Base-by-base conservation (phyloP, 1,140 invertebrate genomes). In the Drosophila eugracilis region DNA sequence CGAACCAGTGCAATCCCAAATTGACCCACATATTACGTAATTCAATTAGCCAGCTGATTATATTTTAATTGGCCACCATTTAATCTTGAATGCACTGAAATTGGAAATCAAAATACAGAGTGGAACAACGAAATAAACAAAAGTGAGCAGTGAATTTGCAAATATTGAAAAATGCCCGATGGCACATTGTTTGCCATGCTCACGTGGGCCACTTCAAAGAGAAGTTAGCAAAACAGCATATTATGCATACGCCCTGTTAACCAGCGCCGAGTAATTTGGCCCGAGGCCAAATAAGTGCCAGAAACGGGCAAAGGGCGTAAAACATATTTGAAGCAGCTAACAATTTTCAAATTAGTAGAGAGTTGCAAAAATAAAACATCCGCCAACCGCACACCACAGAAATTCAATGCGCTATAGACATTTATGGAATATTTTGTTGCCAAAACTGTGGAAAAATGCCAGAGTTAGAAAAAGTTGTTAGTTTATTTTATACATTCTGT, bases 161-260 rank as follows among this genome's bases (percentile, higher is more conserved):
- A 72, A 72, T 50, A 59, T 47, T 21, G 52, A 49, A 50, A 59
- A 54, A 69, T 30, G 24, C 24, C 69, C 48, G 57, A 17, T 48
- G 34, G 70, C 55, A 24, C 28, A 57, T 70, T 48, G 49, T 45
- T 19, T 53, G 55, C 39, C 15, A 30, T 37, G 45, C 45, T 62
- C 34, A 48, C 48, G 48, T 59, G 53, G 19, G 22, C 42, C 42
- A 73, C 55, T 73, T 73, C 70, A 73, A 73, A 73, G 70, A 57
- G 10, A 48, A 41, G 36, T 14, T 34, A 26, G 21, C 15, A 30
- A 62, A 34, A 19, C 42, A 37, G 30, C 36, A 32, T 57, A 80
- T 65, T 80, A 86, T 76, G 76, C 72, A 86, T 86, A 80, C 81
- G 81, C 57, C 41, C 42, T 37, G 66, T 85, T 48, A 34, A 44